Base-by-base conservation (phyloP, 2,797 vertebrate genomes). In the Alauda arvensis region DNA sequence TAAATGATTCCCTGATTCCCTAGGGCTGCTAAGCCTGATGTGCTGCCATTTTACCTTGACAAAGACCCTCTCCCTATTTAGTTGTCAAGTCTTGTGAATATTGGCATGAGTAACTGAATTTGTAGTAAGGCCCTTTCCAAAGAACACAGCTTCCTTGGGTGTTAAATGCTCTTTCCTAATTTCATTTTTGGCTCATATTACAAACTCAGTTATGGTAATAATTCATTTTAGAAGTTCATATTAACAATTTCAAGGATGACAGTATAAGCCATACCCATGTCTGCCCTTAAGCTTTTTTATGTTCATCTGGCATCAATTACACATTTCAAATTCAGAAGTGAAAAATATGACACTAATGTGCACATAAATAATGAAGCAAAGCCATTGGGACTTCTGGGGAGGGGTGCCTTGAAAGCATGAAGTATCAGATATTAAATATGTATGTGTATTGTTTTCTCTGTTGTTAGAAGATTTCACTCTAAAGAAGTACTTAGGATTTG, bases 301-400 rank as follows among this genome's bases (percentile, higher is more conserved):
- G 66, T 77, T 86, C 37, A 68, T 77, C 67, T 89, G 78, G 63
- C 76, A 88, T 63, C 69, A 83, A 40, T 66, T 76, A 80, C 53
- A 70, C n/a, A 83, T 63, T 62, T 31, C 23, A 65, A 53, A 84
- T 90, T 81, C 82, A 88, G 68, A 85, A 82, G n/a, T 76, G 81
- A 91, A 94, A 83, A 85, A 68, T 40, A 63, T 34, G 14, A 63
- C 56, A 85, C 59, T 93, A 90, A 87, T 74, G 65, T 67, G 56
- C 49, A 61, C 60, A 90, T 89, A 61, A 91, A 88, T 89, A 89
- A 95, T 77, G 57, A 78, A 94, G 40, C 9, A 87, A 68, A 86
- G 34, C 76, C 84, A 72, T 17, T 66, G 62, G 24, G 85, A 85
- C 66, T 90, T 78, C 19, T 66, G 29, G 51, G 85, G 42, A 76